These are phyloP conservation scores for Diabrotica balteata DNA, from an alignment of 2,888 invertebrate genomes.

Conservation along the genomic window DNA sequence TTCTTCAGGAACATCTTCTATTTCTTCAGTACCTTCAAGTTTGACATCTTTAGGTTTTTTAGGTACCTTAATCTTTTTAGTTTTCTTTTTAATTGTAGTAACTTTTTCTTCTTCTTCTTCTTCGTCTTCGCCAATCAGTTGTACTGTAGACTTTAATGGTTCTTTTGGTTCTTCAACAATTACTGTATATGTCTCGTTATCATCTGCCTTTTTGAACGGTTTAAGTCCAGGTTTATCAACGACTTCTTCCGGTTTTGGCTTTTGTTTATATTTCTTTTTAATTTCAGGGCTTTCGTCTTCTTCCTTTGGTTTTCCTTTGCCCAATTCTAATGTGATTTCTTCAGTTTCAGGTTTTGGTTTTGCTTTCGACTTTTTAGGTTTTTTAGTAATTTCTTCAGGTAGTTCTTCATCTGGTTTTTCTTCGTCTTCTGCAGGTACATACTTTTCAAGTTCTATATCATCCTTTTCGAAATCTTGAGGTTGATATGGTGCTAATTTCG, in stretches of 20 bases:
- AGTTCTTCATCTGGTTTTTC: slow-evolving; percentile 45
- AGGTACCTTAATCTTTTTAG: slow-evolving; percentile 44
- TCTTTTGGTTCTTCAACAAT: slow-evolving; percentile 34
- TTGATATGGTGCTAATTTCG: slow-evolving; percentile 42
- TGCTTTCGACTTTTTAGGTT: slow-evolving; percentile 47
- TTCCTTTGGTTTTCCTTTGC: slow-evolving; percentile 50
- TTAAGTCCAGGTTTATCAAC: slow-evolving; percentile 55
- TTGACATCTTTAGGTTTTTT: slow-evolving; percentile 48
- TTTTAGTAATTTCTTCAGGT: slow-evolving; percentile 52
- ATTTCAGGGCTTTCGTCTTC: slow-evolving; percentile 57
- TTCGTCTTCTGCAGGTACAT: slow-evolving; percentile 35
- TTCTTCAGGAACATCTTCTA: slow-evolving; percentile 38
- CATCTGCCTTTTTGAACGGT: slow-evolving; percentile 54
- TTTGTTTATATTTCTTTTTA: slow-evolving; percentile 55
- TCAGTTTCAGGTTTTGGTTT: slow-evolving; percentile 45
- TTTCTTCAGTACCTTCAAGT: slow-evolving; percentile 49
- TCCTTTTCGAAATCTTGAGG: slow-evolving; percentile 51
- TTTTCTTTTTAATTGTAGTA: slow-evolving; percentile 45
- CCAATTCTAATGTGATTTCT: slow-evolving; percentile 39
- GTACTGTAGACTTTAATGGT: slow-evolving; percentile 40
- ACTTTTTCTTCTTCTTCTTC: slow-evolving; percentile 35
- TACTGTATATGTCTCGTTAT: slow-evolving; percentile 46
- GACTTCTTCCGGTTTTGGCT: slow-evolving; percentile 50
- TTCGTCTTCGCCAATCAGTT: slow-evolving; percentile 43
- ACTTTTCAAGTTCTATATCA: slow-evolving; percentile 58